Percentiles rank a stretch among this genome's conserved stretches.
phyloP scores from a whole-genome alignment of 2,113 vertebrate species.

The Kryptolebias marmoratus region DNA sequence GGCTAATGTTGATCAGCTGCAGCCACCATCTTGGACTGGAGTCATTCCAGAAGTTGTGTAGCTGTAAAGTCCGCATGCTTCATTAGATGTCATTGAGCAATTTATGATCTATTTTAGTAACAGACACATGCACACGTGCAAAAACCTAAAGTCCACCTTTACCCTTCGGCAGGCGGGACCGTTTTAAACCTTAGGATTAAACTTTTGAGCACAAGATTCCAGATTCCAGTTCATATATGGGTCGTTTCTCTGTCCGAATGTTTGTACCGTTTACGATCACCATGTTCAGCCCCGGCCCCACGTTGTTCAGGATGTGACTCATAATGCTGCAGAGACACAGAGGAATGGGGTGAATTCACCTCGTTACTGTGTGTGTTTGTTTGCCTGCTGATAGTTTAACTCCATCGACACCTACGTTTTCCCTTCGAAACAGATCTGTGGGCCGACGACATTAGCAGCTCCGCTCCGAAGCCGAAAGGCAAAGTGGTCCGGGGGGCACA shows the following conservation, averaged over 20 bases:
- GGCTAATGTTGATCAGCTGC: too few species aligned
- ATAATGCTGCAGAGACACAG: constrained; percentile 81
- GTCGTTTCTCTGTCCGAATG: background rate
- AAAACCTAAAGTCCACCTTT: too few species aligned
- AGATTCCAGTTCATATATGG: too few species aligned
- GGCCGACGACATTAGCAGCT: constrained; percentile 85
- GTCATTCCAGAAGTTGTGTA: too few species aligned
- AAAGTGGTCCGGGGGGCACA: constrained; percentile 78
- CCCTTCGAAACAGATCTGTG: constrained; percentile 86
- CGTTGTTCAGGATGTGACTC: constrained; percentile 84
- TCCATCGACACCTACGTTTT: constrained; percentile 74
- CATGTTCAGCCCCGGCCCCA: constrained; percentile 87
- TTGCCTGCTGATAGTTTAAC: background rate
- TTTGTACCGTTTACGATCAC: constrained; percentile 86
- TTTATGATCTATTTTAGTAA: too few species aligned
- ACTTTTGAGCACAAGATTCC: background rate
- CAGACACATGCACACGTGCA: too few species aligned
- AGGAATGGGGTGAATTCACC: background rate
- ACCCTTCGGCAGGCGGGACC: background rate
- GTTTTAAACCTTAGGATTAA: background rate
- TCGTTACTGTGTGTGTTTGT: too few species aligned
- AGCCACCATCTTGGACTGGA: too few species aligned
- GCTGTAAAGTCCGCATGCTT: too few species aligned
- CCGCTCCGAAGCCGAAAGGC: constrained; percentile 85
- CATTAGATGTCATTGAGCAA: too few species aligned